phyloP scores from a whole-genome alignment of 2,888 invertebrate species.

The Rugalucina vietnamica region DNA sequence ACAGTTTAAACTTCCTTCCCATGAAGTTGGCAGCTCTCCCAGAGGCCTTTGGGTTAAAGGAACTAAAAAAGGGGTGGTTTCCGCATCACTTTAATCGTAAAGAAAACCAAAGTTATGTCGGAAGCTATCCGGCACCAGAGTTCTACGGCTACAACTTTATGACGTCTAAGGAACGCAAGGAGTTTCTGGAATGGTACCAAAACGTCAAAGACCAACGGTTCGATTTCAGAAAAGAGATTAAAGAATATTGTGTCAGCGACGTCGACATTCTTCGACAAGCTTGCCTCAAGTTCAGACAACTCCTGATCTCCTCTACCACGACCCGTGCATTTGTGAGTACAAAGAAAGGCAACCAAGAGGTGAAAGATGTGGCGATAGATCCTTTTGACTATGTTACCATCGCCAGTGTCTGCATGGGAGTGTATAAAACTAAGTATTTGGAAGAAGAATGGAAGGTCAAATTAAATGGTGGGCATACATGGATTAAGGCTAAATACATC shows the following conservation, averaged over 20 bases:
- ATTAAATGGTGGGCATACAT: conserved; percentile 4
- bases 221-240: conserved; percentile 37
- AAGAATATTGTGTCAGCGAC: neutral
- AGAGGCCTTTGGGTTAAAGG: conserved; percentile 47
- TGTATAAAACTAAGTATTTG: conserved; percentile 37
- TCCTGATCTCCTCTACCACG: conserved; percentile 23
- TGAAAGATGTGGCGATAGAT: conserved; percentile 35
- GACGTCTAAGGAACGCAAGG: conserved; percentile 13
- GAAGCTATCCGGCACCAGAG: conserved; percentile 47
- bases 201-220: conserved; percentile 35
- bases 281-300: neutral
- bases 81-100: conserved; percentile 54
- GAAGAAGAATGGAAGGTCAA: conserved; percentile 23
- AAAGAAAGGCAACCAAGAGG: neutral
- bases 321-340: neutral
- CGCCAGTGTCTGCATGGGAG: conserved; percentile 40
- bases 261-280: neutral
- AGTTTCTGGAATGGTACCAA: conserved; percentile 23
- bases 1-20: too few relatives aligned
- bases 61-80: conserved; percentile 60
- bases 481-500: conserved; percentile 1
- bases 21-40: too few relatives aligned
- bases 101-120: conserved; percentile 55
- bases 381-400: conserved; percentile 44
- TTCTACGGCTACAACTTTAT: conserved; percentile 51